Evolutionary conservation across 1,140 invertebrate genomes (phyloP), one percentile per base, ranked within the genome.

Genomic region (Ganaspis sp.): DNA sequence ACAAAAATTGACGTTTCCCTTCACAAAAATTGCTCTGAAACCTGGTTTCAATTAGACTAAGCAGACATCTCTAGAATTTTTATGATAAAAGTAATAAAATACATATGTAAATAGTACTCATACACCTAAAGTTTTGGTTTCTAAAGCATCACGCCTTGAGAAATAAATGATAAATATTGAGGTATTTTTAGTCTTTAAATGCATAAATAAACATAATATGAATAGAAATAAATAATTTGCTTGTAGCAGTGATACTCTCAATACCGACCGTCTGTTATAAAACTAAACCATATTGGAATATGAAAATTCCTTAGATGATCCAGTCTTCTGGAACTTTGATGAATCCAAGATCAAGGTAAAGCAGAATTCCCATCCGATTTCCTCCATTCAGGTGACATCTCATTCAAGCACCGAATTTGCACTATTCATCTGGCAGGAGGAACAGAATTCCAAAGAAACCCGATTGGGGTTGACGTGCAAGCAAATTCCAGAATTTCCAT

Each of bases 361-460:
- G 0, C 23, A 64, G 58, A 64, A n/a, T 70, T 54, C 58, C 58
- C 3, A 34, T 64, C 23, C 15, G 72, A 34, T 53, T 29, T 12
- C 45, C 17, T 54, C 38, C 12, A 1, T 29, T 73, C 3, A 15
- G 15, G 4, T 29, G 11, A 1, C 49, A 1, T 45, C 79, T 80
- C 54, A 80, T 21, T 82, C 70, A 54, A 23, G 72, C 49, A 80
- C 77, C 11, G 58, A 29, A 64, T 64, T 26, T 8, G 15, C 38
- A 72, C 83, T 89, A 77, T 88, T 88, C 40, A 85, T 71, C 70
- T 90, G 85, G 42, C 92, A 93, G 69, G 83, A 89, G 0, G 90
- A 85, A 80, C 92, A 93, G 77, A 91, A 93, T 80, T 93, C 92
- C 53, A 93, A 79, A 4, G 92, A 93, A 69, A 93, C 90, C 85